Evolutionary conservation across 1,140 invertebrate genomes (phyloP).

Genomic region (Cheumatopsyche charites): DNA sequence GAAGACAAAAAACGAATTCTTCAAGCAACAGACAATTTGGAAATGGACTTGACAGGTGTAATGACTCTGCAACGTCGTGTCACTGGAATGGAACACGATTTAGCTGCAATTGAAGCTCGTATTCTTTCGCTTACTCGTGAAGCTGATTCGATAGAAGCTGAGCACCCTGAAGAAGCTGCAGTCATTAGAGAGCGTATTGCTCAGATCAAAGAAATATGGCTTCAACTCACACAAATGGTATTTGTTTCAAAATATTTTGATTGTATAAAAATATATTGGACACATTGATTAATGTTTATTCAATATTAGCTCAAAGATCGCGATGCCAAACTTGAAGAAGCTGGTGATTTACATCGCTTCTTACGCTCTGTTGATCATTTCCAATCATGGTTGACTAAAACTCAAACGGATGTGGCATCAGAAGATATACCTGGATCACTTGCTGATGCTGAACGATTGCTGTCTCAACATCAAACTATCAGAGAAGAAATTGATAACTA

Average conservation of each 20-base stretch:
- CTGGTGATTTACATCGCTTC: conserved; percentile 97
- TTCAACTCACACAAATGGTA: conserved; percentile 94
- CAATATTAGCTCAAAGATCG: conserved; percentile 90
- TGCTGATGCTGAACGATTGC: conserved; percentile 94
- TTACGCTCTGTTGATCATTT: conserved; percentile 98
- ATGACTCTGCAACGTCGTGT: conserved; percentile 85
- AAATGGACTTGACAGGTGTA: conserved; percentile 89
- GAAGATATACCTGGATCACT: conserved; percentile 97
- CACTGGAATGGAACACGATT: conserved; percentile 97
- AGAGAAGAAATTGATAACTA: conserved; percentile 99
- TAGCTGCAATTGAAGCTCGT: conserved; percentile 98
- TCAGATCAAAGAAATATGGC: conserved; percentile 92
- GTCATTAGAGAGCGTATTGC: conserved; percentile 89
- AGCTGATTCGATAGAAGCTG: conserved; percentile 86
- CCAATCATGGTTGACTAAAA: conserved; percentile 98
- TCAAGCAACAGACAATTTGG: conserved; percentile 91
- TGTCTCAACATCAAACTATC: conserved; percentile 96
- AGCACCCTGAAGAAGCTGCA: conserved; percentile 95
- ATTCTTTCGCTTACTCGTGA: conserved; percentile 91
- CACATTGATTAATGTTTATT: conserved; percentile 37
- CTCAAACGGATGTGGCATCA: conserved; percentile 96
- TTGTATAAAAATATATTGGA: conserved; percentile 11
- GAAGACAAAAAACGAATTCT: conserved; percentile 98
- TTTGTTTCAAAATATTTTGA: conserved; percentile 31
- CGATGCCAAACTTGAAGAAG: conserved; percentile 97